Base-by-base conservation (phyloP, 2,797 vertebrate genomes). In the Onychomys arenicola region DNA sequence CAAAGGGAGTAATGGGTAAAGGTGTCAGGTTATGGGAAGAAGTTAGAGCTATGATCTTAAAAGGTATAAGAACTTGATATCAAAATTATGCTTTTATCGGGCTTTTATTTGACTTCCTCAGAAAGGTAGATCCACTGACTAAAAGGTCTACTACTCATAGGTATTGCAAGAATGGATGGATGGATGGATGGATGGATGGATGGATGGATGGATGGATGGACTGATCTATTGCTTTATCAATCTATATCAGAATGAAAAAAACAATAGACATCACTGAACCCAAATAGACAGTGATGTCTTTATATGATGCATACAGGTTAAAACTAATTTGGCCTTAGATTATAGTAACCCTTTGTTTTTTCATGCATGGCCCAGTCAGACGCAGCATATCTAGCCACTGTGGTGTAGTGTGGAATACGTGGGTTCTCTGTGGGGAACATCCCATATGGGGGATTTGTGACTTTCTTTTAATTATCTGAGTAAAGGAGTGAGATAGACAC, bases 181-280 rank as follows among this genome's bases (percentile, higher is more conserved):
- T 71, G 12, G 21, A 37, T 69, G 8, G 43, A 52, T 80, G 3
- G 37, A 83, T 63, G 21, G 49, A 34, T 85, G 40, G 59, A 49
- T 40, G 37, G n/a, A 17, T 23, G 14, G 55, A 76, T 37, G 32
- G 87, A 46, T 46, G 32, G 32, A n/a, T 25, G 40, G 32, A 78
- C 59, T 2, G 25, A 59, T 75, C 57, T 12, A 37, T 11, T 43
- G 32, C 1, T 32, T 17, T 17, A 40, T 40, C 4, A 16, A 7
- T 89, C 13, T 65, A 65, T 46, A 84, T 93, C 71, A 52, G 14
- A 89, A 80, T 71, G 80, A n/a, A 29, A 91, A 91, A 87, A 94
- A 93, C 9, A 83, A 29, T n/a, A 96, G 84, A 16, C 25, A 73
- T 61, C 23, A 52, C 23, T 69, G 87, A 82, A 40, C 25, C 34